Conservation (phyloP, 2,797 vertebrate species). For the Poecilia gillii region DNA sequence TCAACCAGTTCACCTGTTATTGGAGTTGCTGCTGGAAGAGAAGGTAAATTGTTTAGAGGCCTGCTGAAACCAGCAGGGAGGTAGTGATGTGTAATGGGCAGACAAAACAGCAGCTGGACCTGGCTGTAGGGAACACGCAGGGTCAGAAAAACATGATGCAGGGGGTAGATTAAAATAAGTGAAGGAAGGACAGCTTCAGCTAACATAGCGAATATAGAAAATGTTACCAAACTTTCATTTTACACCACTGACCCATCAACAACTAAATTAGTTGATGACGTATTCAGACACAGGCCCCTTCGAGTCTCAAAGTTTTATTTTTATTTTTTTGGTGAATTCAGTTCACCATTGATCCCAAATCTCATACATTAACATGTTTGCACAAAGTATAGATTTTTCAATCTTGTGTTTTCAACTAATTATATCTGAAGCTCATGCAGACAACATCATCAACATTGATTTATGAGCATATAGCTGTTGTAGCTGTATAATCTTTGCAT, state of each 20-base stretch:
- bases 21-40: not conserved
- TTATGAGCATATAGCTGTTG: not conserved
- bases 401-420: not conserved
- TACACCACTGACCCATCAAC: not conserved
- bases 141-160: slow-evolving; percentile 5
- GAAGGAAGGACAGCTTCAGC: not conserved
- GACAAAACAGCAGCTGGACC: slow-evolving; percentile 10
- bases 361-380: not conserved
- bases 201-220: not conserved
- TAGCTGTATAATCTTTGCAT: slow-evolving; percentile 1
- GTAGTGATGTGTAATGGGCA: not conserved
- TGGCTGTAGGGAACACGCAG: not conserved
- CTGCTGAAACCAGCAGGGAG: slow-evolving; percentile 2
- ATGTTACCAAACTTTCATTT: slow-evolving; percentile 13
- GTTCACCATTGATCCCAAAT: not conserved
- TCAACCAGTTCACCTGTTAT: slow-evolving; percentile 1
- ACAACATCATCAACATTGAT: not conserved
- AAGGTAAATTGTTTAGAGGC: slow-evolving; percentile 1
- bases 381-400: not conserved
- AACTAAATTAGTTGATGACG: not conserved
- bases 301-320: not conserved
- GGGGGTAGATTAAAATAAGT: slow-evolving; percentile 9
- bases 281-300: not conserved
- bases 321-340: not conserved
- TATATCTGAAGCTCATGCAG: not conserved